Conservation (phyloP, 2,113 vertebrate genomes). For the Tamias sibiricus region DNA sequence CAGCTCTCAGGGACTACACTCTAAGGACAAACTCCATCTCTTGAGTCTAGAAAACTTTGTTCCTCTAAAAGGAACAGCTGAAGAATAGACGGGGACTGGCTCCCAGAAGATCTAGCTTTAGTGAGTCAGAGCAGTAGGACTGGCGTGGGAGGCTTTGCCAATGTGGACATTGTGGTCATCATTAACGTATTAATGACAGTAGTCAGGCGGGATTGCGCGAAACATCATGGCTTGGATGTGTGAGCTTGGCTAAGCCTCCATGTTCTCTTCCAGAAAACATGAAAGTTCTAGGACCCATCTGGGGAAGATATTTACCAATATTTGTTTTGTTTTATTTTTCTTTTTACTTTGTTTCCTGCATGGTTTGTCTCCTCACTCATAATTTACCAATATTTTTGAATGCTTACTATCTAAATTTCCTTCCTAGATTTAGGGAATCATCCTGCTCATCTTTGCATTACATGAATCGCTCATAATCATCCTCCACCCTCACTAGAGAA, state of each 20-base stretch:
- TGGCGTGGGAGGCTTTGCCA: background rate
- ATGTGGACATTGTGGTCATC: background rate
- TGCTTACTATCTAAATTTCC: background rate
- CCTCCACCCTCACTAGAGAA: background rate
- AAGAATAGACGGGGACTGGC: background rate
- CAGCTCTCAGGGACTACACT: background rate
- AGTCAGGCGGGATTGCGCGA: background rate
- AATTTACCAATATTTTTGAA: too few species aligned
- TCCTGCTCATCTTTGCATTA: background rate
- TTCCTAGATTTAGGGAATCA: background rate
- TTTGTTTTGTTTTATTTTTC: too few species aligned
- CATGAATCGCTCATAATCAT: too few species aligned
- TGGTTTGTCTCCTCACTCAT: too few species aligned
- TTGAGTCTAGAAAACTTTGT: slow-evolving; percentile 31
- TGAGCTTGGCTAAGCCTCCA: background rate
- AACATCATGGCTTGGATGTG: background rate
- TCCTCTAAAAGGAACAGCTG: background rate
- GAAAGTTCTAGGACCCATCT: background rate
- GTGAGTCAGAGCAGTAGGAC: background rate
- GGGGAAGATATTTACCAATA: background rate
- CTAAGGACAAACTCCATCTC: background rate
- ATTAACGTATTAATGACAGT: background rate
- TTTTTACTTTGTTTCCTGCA: too few species aligned
- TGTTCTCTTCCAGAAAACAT: background rate
- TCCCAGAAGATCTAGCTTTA: background rate